Conservation (phyloP, 1,140 invertebrate species). For the Drosophila murphyi region DNA sequence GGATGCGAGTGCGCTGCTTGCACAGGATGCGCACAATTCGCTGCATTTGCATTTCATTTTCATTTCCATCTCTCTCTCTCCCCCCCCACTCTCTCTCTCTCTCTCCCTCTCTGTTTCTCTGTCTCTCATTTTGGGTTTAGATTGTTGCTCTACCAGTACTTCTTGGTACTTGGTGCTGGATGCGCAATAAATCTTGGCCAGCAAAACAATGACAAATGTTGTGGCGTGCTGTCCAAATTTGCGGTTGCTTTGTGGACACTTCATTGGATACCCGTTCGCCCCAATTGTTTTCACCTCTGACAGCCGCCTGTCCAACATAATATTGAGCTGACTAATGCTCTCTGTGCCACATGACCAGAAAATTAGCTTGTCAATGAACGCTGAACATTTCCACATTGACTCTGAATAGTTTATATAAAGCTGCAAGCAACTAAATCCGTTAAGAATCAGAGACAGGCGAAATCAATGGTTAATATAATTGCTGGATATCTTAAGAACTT, state of each 20-base stretch:
- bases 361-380: constrained; percentile 23
- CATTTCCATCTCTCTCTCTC: constrained; percentile 24
- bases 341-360: constrained; percentile 9
- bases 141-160: neutral
- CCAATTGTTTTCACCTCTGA: constrained; percentile 40
- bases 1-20: constrained; percentile 54
- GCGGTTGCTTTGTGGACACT: constrained; percentile 66
- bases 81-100: constrained; percentile 29
- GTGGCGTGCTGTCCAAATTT: constrained; percentile 48
- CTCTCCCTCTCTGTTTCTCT: constrained; percentile 16
- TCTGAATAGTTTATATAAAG: too few relatives aligned
- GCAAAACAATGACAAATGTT: constrained; percentile 79
- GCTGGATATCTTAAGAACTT: too few relatives aligned
- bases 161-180: constrained; percentile 14
- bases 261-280: constrained; percentile 69
- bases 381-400: neutral
- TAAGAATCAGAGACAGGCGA: too few relatives aligned
- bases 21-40: constrained; percentile 56
- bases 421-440: too few relatives aligned
- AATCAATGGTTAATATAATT: too few relatives aligned
- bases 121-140: neutral
- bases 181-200: constrained; percentile 79
- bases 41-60: constrained; percentile 49
- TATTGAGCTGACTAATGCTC: constrained; percentile 25
- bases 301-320: constrained; percentile 53